Evolutionary conservation across 2,797 vertebrate genomes (phyloP), one percentile per base, ranked within the genome.

Genomic region (Microcaecilia unicolor): DNA sequence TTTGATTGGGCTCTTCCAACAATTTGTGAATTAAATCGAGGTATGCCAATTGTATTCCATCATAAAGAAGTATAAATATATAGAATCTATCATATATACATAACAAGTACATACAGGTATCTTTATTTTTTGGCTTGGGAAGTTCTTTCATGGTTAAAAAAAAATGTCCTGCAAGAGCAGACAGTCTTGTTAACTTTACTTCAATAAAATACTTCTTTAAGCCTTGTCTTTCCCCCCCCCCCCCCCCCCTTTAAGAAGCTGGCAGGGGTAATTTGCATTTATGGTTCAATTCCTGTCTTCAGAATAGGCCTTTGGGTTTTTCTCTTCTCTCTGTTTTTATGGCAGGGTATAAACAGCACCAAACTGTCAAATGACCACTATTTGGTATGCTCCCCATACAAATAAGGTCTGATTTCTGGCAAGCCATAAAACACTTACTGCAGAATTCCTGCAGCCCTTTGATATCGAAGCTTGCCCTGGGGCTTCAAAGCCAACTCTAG

Each of bases 221-320:
- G 18, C 10, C 64, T 61, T 64, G n/a, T n/a, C n/a, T n/a, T n/a
- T n/a, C n/a, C n/a, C n/a, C n/a, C n/a, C n/a, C n/a, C n/a, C n/a
- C n/a, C n/a, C n/a, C n/a, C n/a, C n/a, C n/a, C 83, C 82, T 88
- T 83, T 82, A 75, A 86, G 71, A 84, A 80, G 84, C 83, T 16
- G 31, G 59, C 48, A 49, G 67, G n/a, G 76, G 71, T 61, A 84
- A 83, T 80, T 66, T 66, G 75, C 80, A 83, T 96, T 98, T 97
- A 95, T 68, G 77, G 76, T 86, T 74, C 72, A 87, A 83, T 93
- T 96, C 91, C 92, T 95, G 89, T 85, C 87, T 82, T 69, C 48
- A 77, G 76, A 76, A 80, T 68, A 69, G 51, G 62, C 57, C 68
- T 73, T 74, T 69, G 76, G 63, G 58, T 57, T 69, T 63, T 75